Percentiles rank a stretch among this genome's conserved stretches.
Conservation (phyloP, 2,888 invertebrate genomes). For the Miltochrista miniata region DNA sequence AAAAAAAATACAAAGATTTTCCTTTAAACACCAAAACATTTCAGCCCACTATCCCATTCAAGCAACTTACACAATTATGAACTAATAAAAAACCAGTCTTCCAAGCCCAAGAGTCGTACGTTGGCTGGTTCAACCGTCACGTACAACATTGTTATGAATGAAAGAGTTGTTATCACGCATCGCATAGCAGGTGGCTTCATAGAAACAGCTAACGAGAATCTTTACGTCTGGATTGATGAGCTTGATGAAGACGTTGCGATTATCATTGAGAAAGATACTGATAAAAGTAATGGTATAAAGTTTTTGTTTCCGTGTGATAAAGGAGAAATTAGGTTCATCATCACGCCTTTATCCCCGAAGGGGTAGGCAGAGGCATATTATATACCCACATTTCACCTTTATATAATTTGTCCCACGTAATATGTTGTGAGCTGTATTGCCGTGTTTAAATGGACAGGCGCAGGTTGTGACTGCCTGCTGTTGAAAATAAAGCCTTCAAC, state of each 20-base stretch:
- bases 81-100: slow-evolving; percentile 39
- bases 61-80: slow-evolving; percentile 29
- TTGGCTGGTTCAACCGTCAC: slow-evolving; percentile 43
- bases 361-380: too few species aligned
- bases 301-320: slow-evolving; percentile 15
- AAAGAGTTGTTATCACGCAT: slow-evolving; percentile 61
- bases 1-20: too few species aligned
- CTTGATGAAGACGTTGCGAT: slow-evolving; percentile 21
- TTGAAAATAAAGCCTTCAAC: too few species aligned
- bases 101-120: slow-evolving; percentile 30
- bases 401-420: too few species aligned
- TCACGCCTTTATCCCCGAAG: too few species aligned
- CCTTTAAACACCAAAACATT: slow-evolving; percentile 1
- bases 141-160: slow-evolving; percentile 67
- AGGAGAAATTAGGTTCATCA: too few species aligned
- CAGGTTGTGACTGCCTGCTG: too few species aligned
- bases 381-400: too few species aligned
- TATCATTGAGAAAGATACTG: slow-evolving; percentile 28
- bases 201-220: slow-evolving; percentile 49
- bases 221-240: slow-evolving; percentile 29
- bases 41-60: slow-evolving; percentile 23
- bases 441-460: too few species aligned
- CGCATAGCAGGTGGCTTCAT: slow-evolving; percentile 66
- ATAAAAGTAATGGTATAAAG: slow-evolving; percentile 23
- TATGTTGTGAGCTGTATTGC: too few species aligned